Base-by-base conservation (phyloP, 2,797 vertebrate species). In the Oreonectes daqikongensis region DNA sequence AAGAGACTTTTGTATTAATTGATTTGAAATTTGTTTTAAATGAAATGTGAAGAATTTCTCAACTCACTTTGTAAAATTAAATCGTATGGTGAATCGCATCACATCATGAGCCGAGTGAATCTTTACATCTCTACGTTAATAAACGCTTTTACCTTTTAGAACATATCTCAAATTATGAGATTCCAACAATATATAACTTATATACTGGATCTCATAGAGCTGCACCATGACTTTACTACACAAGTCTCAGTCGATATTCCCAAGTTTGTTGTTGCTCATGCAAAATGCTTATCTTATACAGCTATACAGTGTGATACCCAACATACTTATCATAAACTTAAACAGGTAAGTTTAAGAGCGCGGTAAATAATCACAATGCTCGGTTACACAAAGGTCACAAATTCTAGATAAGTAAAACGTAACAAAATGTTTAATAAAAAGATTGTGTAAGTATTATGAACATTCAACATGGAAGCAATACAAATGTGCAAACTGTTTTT, bases 401-500 rank as follows among this genome's bases (percentile, higher is more conserved):
- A 44, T 17, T 17, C 5, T 26, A 15, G 28, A 20, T 9, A 48
- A 24, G 35, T 40, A 67, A 20, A 57, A 68, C 22, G 5, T 5
- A 40, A 74, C 11, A 1, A 38, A 24, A 0, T 57, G 61, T 30
- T 38, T 1, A n/a, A 52, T 18, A 4, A 52, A 38, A 50, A 26
- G 52, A 55, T 20, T 65, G 15, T 5, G 48, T 65, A 32, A 50
- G 3, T 17, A 17, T 17, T 28, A 15, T 15, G 6, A n/a, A 26
- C 15, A 5, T 57, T 57, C 17, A 46, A 55, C 24, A 66, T 32
- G 35, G 38, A 70, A 64, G 46, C 46, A 64, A 44, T 63, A 70
- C 52, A 78, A 72, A 59, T 72, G 77, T 80, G 71, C 71, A 82
- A 78, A 52, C 66, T 57, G 66, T 52, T 53, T 81, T 78, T 81